Evolutionary conservation across 2,797 vertebrate genomes (phyloP), one percentile per base, ranked within the genome.

Genomic region (Mus spretus): DNA sequence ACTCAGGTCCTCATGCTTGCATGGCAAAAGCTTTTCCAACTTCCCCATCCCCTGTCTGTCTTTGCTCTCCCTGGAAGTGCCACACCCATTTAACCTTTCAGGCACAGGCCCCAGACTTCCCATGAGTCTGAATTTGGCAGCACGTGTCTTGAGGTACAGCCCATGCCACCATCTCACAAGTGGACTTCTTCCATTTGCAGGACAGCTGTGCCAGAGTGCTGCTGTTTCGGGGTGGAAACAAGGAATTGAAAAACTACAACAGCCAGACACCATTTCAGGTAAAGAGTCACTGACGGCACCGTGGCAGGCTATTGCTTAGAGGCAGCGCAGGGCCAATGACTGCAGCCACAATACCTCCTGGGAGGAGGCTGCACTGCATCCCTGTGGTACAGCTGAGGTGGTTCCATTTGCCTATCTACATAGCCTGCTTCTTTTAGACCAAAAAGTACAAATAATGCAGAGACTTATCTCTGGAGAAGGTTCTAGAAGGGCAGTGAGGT

Each of bases 181-280:
- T 4, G 4, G 19, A 0, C 80, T 83, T 94, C 90, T 34, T 89
- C 53, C 0, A 0, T 85, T 74, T 97, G 37, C 98, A 99, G 99
- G 99, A 99, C 98, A 99, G 99, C 98, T 99, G 99, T 98, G 99
- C 99, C 0, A 98, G 99, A 57, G 99, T 99, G 96, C 98, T 99
- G 97, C 99, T 99, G 0, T 99, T 99, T 40, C 99, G 99, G 1
- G 99, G 99, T 89, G 99, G 99, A 24, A 98, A 99, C 94, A 99
- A 99, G 72, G 99, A 99, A 91, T 98, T 99, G 53, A 99, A 99
- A 98, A 99, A 99, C 98, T 99, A 99, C 98, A 99, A 99, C 98
- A 99, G 99, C 98, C 99, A 99, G 98, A 99, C 99, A 94, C 99
- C 99, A 0, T 99, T 99, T 97, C 99, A 99, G 99, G 99, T 99